Percentiles rank a stretch among this genome's conserved stretches.
Evolutionary conservation across 2,113 vertebrate species (phyloP).

Genomic region (Saccopteryx bilineata): DNA sequence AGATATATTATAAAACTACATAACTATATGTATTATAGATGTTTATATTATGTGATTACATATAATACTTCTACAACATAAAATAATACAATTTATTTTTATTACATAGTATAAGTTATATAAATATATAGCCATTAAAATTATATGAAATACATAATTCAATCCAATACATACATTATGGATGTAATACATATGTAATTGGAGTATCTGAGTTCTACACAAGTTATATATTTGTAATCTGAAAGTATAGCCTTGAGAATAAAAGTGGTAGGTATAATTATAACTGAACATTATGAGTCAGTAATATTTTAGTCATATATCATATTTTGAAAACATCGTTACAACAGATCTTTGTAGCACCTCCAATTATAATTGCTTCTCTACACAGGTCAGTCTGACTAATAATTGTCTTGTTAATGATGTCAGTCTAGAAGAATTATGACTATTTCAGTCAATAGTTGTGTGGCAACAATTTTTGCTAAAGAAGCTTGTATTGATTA

Average conservation of each 20-base stretch:
- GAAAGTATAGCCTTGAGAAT: not conserved
- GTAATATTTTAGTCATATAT: not conserved
- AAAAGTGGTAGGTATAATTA: not conserved
- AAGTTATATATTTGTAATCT: not conserved
- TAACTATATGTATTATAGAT: not conserved
- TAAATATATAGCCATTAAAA: constrained; percentile 1
- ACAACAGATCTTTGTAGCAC: not conserved
- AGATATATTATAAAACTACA: not conserved
- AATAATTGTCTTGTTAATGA: not conserved
- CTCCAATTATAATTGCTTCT: not conserved
- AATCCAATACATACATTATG: not conserved
- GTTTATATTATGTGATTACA: not conserved
- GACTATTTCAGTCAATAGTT: not conserved
- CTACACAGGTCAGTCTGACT: not conserved
- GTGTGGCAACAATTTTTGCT: constrained; percentile 13
- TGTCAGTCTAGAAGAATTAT: not conserved
- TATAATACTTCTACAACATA: not conserved
- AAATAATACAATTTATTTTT: not conserved
- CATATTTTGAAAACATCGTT: not conserved
- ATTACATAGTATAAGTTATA: not conserved
- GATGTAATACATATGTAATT: not conserved
- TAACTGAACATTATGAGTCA: not conserved
- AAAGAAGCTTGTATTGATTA: not conserved
- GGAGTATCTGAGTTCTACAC: not conserved
- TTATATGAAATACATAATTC: not conserved